Evolutionary conservation across 2,888 invertebrate species (phyloP).

Genomic region (Busseola fusca): DNA sequence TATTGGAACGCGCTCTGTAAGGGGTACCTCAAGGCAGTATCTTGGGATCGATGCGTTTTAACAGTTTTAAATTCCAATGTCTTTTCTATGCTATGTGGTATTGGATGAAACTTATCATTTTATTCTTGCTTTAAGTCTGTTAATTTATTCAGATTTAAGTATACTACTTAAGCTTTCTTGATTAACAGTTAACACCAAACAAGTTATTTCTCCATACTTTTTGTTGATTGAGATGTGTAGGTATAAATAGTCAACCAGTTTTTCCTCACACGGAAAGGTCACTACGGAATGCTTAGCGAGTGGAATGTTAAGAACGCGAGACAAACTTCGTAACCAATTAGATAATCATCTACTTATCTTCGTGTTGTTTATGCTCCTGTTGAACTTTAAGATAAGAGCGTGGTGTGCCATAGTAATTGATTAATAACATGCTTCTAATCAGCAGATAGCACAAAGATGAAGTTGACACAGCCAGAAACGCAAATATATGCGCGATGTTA

Average conservation of each 20-base stretch:
- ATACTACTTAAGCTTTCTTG: slow-evolving; percentile 2
- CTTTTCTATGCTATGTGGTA: not conserved
- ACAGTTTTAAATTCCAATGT: not conserved
- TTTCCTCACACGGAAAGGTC: slow-evolving; percentile 30
- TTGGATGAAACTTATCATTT: not conserved
- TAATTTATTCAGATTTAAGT: slow-evolving; percentile 3
- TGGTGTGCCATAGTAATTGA: slow-evolving; percentile 39
- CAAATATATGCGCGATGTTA: slow-evolving; percentile 26
- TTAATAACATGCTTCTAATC: slow-evolving; percentile 35
- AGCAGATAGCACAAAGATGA: slow-evolving; percentile 30
- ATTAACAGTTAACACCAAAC: not conserved
- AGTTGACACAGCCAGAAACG: slow-evolving; percentile 19
- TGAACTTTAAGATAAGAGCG: slow-evolving; percentile 56
- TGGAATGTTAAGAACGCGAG: slow-evolving; percentile 38
- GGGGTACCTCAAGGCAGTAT: slow-evolving; percentile 26
- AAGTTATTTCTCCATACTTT: slow-evolving; percentile 2
- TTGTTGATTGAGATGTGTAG: slow-evolving; percentile 14
- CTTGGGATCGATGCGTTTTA: not conserved
- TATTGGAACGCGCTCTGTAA: slow-evolving; percentile 11
- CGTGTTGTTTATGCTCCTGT: slow-evolving; percentile 30
- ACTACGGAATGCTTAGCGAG: slow-evolving; percentile 10
- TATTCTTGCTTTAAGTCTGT: not conserved
- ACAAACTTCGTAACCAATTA: slow-evolving; percentile 35
- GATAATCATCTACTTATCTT: slow-evolving; percentile 45
- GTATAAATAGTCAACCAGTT: slow-evolving; percentile 31